Conservation (phyloP, 1,140 invertebrate species). For the Nephotettix cincticeps region DNA sequence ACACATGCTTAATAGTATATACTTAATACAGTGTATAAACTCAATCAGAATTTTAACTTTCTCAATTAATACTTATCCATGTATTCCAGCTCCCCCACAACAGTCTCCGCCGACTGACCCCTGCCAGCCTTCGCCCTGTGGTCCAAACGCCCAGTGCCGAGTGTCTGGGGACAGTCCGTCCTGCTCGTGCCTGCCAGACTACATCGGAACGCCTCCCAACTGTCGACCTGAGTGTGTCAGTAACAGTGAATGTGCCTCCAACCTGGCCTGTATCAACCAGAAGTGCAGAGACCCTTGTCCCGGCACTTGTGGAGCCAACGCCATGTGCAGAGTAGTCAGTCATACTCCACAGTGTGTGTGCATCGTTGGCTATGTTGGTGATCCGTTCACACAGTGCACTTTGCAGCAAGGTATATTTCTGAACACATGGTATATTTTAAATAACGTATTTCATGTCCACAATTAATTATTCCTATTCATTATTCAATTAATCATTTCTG, state of each 20-base stretch:
- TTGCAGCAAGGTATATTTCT: slow-evolving; percentile 55
- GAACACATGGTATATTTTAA: no score
- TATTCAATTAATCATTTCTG: neutral
- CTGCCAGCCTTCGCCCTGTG: slow-evolving; percentile 59
- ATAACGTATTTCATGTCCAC: no score
- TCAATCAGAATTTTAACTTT: neutral
- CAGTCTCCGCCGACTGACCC: slow-evolving; percentile 39
- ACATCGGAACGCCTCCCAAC: slow-evolving; percentile 51
- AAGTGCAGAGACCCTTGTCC: slow-evolving; percentile 60
- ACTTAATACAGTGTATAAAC: neutral
- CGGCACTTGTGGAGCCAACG: slow-evolving; percentile 56
- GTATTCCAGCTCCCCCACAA: slow-evolving; percentile 13
- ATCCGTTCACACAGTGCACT: slow-evolving; percentile 69
- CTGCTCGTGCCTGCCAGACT: slow-evolving; percentile 56
- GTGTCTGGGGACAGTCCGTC: slow-evolving; percentile 56
- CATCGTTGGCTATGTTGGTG: slow-evolving; percentile 62
- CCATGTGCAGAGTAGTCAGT: slow-evolving; percentile 67
- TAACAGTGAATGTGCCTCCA: slow-evolving; percentile 54
- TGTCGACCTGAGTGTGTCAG: slow-evolving; percentile 57
- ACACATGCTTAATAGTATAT: neutral
- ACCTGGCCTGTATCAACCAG: slow-evolving; percentile 56
- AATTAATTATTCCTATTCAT: slow-evolving; percentile 28
- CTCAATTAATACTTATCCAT: neutral
- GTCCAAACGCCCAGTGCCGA: slow-evolving; percentile 62
- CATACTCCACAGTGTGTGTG: slow-evolving; percentile 67